Evolutionary conservation across 92 coral and sea anemone genomes (phyloP).

Genomic region (Scolanthus callimorphus): DNA sequence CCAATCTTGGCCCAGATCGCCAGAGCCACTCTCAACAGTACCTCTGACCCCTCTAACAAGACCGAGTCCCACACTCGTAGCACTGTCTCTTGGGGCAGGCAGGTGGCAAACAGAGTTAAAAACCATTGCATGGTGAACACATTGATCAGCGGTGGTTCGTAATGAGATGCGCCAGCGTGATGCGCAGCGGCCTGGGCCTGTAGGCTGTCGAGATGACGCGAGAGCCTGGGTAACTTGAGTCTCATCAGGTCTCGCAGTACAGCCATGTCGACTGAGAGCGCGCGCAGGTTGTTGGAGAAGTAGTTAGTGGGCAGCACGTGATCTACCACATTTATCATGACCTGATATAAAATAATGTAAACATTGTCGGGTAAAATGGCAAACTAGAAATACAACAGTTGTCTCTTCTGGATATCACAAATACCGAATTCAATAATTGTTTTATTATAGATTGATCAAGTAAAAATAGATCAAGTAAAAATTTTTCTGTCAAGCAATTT

Average conservation of each 20-base stretch:
- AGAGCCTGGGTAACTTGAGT: conserved; percentile 75
- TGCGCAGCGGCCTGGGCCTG: conserved; percentile 88
- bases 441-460: too few species aligned
- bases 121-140: conserved; percentile 99
- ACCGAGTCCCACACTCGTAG: conserved; percentile 98
- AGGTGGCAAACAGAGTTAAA: conserved; percentile 92
- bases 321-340: conserved; percentile 93
- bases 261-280: conserved; percentile 97
- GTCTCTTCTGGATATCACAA: too few species aligned
- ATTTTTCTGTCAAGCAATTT: too few species aligned
- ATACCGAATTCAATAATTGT: too few species aligned
- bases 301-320: conserved; percentile 94
- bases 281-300: conserved; percentile 96
- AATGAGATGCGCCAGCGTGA: conserved; percentile 64
- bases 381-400: too few species aligned
- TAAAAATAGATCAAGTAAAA: too few species aligned
- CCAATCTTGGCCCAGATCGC: conserved; percentile 99
- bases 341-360: too few species aligned
- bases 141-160: conserved; percentile 97
- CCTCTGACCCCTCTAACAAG: conserved; percentile 96
- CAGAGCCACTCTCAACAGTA: conserved; percentile 87
- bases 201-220: conserved; percentile 81
- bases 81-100: conserved; percentile 94
- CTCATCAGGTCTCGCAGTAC: conserved; percentile 94
- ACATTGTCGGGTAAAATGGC: too few species aligned